Evolutionary conservation across 2,888 invertebrate genomes (phyloP), one percentile per base, ranked within the genome.

Genomic region (Sphaeridia pumilis): DNA sequence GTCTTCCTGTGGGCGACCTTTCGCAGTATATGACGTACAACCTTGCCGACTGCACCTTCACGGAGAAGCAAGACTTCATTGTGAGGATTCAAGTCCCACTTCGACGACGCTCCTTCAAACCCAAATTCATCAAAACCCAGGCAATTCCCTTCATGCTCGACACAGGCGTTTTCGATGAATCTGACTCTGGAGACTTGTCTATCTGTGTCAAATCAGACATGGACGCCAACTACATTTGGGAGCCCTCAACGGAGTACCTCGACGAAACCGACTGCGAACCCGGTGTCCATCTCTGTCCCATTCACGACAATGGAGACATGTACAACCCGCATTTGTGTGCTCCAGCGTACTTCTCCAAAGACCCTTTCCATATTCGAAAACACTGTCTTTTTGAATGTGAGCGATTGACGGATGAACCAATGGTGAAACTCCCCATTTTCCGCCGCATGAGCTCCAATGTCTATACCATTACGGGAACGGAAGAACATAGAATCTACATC

Each of bases 21-120:
- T 57, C 58, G 0, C 28, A 46, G 2, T 59, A 61, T 45, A 57
- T 57, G 35, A 59, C 56, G 14, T 10, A 52, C 4, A 60, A 59
- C 10, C 21, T 63, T 24, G 25, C 60, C 2, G 63, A 63, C 49
- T 63, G 63, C 34, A 54, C 58, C 4, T 60, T 57, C 22, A 49
- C 57, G 25, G 60, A 57, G 38, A 44, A 27, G 14, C 52, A n/a
- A 10, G 55, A 56, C 26, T 60, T 60, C 22, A 34, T 54, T 7
- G 60, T 63, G 10, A 42, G 60, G 21, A 44, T 63, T 21, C 52
- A 53, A 35, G 52, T 60, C 26, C 62, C 62, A 0, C 51, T 58
- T 2, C 22, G 27, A 1, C 49, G 44, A 38, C 56, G 49, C 34
- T 45, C 42, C 3, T 47, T 52, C 5, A 10, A 43, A 1, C 55